These are phyloP conservation scores for Cervus canadensis DNA, from an alignment of 2,113 vertebrate genomes.

Conservation along the genomic window DNA sequence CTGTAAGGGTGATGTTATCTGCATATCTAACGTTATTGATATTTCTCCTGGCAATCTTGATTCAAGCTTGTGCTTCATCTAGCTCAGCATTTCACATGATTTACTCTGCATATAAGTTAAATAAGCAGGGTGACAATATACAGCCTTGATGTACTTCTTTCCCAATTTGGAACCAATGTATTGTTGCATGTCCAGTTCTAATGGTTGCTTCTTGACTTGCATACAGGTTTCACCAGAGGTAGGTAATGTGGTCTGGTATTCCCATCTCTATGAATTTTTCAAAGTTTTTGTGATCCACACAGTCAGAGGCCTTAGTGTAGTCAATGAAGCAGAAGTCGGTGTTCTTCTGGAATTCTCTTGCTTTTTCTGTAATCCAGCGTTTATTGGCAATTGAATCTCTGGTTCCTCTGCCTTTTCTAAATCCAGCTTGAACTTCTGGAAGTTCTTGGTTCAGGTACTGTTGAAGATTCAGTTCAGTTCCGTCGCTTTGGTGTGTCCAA, in stretches of 20 bases:
- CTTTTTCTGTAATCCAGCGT: fast-evolving
- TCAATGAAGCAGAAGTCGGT: background rate
- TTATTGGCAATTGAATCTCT: background rate
- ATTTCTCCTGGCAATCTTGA: background rate
- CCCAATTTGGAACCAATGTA: background rate
- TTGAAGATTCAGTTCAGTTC: background rate
- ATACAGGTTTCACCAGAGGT: background rate
- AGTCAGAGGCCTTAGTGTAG: background rate
- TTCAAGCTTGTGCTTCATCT: background rate
- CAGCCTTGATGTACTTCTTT: background rate
- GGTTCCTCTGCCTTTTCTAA: background rate
- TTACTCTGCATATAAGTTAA: background rate
- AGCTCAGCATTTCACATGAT: background rate
- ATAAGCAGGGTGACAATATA: background rate
- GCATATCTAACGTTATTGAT: background rate
- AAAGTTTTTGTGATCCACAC: background rate
- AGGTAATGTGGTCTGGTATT: background rate
- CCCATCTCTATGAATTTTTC: background rate
- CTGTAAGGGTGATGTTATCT: background rate
- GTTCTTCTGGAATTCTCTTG: background rate
- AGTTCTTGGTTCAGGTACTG: background rate
- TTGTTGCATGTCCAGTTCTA: background rate
- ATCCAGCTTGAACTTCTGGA: background rate
- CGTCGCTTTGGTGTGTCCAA: no score
- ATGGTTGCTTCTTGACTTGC: background rate